Evolutionary conservation across 2,888 invertebrate genomes (phyloP).

Genomic region (Drosophila bunnanda): DNA sequence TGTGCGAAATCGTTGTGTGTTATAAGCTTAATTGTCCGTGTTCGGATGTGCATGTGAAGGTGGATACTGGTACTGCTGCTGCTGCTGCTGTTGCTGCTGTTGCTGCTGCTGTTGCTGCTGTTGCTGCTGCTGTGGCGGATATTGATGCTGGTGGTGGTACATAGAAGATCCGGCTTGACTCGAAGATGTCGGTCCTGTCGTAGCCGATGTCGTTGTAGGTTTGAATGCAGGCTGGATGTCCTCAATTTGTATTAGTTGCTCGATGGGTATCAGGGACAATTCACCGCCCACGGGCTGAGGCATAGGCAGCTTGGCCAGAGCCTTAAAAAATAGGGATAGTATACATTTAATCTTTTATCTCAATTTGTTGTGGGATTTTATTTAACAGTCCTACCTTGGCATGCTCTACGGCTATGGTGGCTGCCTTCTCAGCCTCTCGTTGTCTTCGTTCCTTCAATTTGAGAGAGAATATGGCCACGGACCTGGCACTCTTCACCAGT

Average conservation of each 20-base stretch:
- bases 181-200: conserved; percentile 46
- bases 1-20: conserved; percentile 37
- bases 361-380: not conserved
- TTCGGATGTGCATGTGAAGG: conserved; percentile 48
- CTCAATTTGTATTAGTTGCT: conserved; percentile 91
- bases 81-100: conserved; percentile 36
- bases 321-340: conserved; percentile 80
- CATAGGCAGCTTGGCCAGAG: conserved; percentile 82
- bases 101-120: conserved; percentile 34
- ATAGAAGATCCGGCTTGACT: conserved; percentile 60
- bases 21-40: conserved; percentile 63
- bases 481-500: conserved; percentile 92
- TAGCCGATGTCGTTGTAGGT: conserved; percentile 60
- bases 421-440: conserved; percentile 90
- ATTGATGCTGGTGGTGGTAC: conserved; percentile 51
- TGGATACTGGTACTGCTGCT: conserved; percentile 43
- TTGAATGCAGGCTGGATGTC: conserved; percentile 85
- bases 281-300: conserved; percentile 90
- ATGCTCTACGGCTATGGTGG: conserved; percentile 87
- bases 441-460: conserved; percentile 92
- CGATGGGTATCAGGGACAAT: conserved; percentile 93
- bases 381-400: conserved; percentile 81
- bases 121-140: conserved; percentile 25
- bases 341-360: too few relatives aligned
- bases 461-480: conserved; percentile 93